phyloP scores from a whole-genome alignment of 2,888 invertebrate species.

The Lacanobia wlatinum region DNA sequence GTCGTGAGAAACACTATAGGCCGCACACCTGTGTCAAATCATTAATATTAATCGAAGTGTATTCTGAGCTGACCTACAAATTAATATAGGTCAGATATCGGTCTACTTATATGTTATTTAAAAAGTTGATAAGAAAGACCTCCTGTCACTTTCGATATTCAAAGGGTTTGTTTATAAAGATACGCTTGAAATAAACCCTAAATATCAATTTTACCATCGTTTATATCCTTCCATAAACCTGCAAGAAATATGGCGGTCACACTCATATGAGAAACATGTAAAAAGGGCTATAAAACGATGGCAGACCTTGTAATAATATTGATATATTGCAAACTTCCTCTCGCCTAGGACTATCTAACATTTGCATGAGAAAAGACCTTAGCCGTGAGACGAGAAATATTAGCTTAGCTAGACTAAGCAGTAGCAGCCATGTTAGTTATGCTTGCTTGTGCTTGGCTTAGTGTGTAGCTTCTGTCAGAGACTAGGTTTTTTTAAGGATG shows the following conservation, averaged over 20 bases:
- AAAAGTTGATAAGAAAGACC: background rate
- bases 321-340: constrained; percentile 8
- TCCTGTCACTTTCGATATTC: background rate
- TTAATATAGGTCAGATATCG: background rate
- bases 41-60: constrained; percentile 13
- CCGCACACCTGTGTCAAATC: background rate
- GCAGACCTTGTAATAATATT: constrained; percentile 17
- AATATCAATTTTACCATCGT: background rate
- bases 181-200: background rate
- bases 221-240: constrained; percentile 3
- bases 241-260: constrained; percentile 36
- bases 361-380: constrained; percentile 22
- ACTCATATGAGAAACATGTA: constrained; percentile 1
- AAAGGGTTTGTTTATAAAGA: background rate
- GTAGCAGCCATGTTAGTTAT: too few relatives aligned
- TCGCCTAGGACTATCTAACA: background rate
- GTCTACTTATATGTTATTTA: background rate
- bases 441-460: too few relatives aligned
- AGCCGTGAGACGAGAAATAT: background rate
- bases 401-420: too few relatives aligned
- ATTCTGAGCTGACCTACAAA: constrained; percentile 20
- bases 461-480: too few relatives aligned
- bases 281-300: constrained; percentile 32
- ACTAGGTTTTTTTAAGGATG: too few relatives aligned
- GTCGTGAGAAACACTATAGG: constrained; percentile 1